A percentile compares a stretch with the other conserved stretches of the same genome.
These are phyloP conservation scores for Plotosus lineatus DNA, from an alignment of 2,113 vertebrate species.

Conservation along the genomic window DNA sequence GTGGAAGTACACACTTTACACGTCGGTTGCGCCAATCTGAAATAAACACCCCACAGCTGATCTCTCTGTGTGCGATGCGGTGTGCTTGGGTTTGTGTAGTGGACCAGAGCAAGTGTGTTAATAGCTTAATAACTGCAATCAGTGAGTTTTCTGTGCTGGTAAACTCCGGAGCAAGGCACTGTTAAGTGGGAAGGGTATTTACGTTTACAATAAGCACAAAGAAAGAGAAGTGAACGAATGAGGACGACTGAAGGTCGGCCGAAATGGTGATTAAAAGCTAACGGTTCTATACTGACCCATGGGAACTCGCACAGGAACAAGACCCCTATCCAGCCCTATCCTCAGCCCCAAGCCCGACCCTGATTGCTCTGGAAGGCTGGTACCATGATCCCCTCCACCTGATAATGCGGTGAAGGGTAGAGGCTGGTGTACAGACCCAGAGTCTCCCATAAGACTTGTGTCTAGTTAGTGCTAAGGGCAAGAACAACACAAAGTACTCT, in stretches of 20 bases:
- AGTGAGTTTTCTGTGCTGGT: constrained; percentile 32
- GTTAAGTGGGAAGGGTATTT: constrained; percentile 20
- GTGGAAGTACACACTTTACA: constrained; percentile 24
- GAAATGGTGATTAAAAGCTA: constrained; percentile 13
- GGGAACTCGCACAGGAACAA: neutral
- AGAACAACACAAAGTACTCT: constrained; percentile 39
- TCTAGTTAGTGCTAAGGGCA: constrained; percentile 46
- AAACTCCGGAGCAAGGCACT: constrained; percentile 40
- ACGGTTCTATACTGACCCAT: neutral
- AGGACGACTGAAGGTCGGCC: constrained; percentile 24
- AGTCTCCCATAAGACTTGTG: constrained; percentile 33
- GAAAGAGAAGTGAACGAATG: constrained; percentile 29
- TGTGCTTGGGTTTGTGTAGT: neutral
- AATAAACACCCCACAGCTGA: constrained; percentile 25
- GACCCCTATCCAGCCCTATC: no score
- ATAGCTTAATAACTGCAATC: constrained; percentile 54
- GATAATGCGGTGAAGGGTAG: constrained; percentile 28
- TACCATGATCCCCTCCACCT: constrained; percentile 16
- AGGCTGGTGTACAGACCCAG: constrained; percentile 20
- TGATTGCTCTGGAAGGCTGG: constrained; percentile 22
- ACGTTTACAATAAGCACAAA: constrained; percentile 50
- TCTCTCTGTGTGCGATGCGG: neutral
- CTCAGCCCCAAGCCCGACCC: no score
- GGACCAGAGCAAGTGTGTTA: constrained; percentile 38
- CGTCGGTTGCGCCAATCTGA: constrained; percentile 9